Evolutionary conservation across 1,140 invertebrate species (phyloP), one percentile per base, ranked within the genome.

Genomic region (Penaeus vannamei): DNA sequence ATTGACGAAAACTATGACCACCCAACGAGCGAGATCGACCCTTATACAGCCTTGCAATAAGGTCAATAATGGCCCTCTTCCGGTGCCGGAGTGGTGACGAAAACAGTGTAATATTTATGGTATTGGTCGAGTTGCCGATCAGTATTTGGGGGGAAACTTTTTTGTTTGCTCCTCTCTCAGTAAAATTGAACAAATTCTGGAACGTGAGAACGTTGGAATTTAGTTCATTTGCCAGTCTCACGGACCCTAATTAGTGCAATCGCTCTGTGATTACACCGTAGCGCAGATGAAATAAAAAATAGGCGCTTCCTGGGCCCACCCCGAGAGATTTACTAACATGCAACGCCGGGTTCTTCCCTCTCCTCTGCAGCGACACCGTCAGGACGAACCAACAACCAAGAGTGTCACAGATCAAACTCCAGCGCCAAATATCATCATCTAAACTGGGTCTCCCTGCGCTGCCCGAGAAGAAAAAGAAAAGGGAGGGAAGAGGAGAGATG

Each of bases 41-140:
- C 69, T 36, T 85, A 19, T 29, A 17, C 66, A 19, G n/a, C 29
- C 82, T 5, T 22, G 36, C 10, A 66, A 53, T 53, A 85, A 32
- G 84, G 69, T 19, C 46, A 26, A 61, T 85, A 85, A 85, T 85
- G 84, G 84, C 84, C 42, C n/a, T 66, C 84, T 85, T 76, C 66
- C 84, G 84, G 46, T 22, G 42, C 23, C 69, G 19, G 23, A 53
- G 84, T 29, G 14, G 84, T 85, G 84, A 85, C 84, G 84, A 85
- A 85, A 85, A 85, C 84, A 85, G 69, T 77, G 42, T 77, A 60
- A 85, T 85, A 85, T 85, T 85, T 85, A 85, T 85, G 84, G 84
- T 85, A 85, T 85, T 85, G 84, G 69, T 53, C 36, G 84, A 72
- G 69, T 85, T 61, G 84, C 84, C 69, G 84, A 85, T 85, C 72